Evolutionary conservation across 2,888 invertebrate genomes (phyloP).

Genomic region (Synergus gifuensis): DNA sequence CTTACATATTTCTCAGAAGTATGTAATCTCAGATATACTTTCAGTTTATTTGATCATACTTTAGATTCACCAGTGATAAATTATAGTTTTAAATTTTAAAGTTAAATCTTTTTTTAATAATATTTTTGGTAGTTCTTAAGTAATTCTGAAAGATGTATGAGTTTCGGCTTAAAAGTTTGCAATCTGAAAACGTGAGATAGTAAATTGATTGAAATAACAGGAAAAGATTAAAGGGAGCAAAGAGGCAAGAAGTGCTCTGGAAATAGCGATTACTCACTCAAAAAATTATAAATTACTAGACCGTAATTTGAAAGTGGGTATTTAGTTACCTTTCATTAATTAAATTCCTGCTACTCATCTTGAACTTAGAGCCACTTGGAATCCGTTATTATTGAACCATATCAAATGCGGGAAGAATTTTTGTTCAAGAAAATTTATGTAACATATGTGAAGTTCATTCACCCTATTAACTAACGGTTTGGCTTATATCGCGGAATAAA

Average conservation of each 20-base stretch:
- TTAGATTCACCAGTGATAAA: neutral
- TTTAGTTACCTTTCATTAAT: neutral
- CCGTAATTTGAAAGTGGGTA: neutral
- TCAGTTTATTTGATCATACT: neutral
- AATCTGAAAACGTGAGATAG: neutral
- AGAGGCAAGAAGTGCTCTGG: neutral
- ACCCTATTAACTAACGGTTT: conserved; percentile 26
- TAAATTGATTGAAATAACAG: neutral
- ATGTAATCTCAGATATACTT: neutral
- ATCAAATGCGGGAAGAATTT: conserved; percentile 19
- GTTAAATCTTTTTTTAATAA: neutral
- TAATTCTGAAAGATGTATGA: neutral
- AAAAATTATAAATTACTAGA: neutral
- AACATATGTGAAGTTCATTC: conserved; percentile 18
- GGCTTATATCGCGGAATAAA: neutral
- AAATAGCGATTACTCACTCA: neutral
- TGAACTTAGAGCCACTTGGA: neutral
- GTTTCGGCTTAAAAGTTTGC: neutral
- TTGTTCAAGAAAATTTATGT: conserved; percentile 18
- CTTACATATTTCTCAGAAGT: conserved; percentile 20
- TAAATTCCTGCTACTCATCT: conserved; percentile 15
- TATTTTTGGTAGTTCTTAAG: neutral
- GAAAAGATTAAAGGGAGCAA: neutral
- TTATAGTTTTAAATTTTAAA: neutral
- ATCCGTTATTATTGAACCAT: conserved; percentile 32